Evolutionary conservation across 2,797 vertebrate genomes (phyloP).

Genomic region (Clarias laeviceps): DNA sequence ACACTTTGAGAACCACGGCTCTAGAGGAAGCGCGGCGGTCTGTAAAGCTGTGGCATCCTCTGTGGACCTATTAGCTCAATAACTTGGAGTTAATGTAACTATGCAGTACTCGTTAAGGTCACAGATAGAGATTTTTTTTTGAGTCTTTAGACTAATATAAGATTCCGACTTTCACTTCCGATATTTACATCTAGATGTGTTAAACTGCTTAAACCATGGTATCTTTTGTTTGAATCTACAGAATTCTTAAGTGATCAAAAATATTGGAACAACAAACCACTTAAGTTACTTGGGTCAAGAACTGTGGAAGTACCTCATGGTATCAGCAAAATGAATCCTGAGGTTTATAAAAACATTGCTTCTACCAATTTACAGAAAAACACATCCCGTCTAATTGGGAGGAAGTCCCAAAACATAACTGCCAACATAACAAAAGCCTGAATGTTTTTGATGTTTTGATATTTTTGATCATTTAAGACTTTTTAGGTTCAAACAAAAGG

Average conservation of each 20-base stretch:
- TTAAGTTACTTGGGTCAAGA: too few relatives aligned
- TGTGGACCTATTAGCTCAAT: background rate
- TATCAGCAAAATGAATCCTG: background rate
- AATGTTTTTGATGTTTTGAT: too few relatives aligned
- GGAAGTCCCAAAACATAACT: background rate
- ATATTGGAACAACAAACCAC: background rate
- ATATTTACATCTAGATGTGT: background rate
- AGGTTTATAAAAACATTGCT: background rate
- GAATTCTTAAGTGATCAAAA: background rate
- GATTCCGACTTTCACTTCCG: background rate
- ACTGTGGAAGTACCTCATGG: background rate
- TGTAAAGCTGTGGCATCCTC: too few relatives aligned
- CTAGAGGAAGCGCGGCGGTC: too few relatives aligned
- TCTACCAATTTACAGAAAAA: too few relatives aligned
- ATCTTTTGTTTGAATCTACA: background rate
- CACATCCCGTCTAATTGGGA: background rate
- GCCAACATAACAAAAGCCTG: background rate
- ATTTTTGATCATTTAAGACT: too few relatives aligned
- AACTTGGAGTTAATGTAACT: background rate
- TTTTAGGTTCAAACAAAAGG: too few relatives aligned
- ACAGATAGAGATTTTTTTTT: background rate
- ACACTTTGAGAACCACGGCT: too few relatives aligned
- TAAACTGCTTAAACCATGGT: background rate
- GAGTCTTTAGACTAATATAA: background rate
- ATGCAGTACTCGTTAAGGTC: background rate